A percentile compares a stretch with the other conserved stretches of the same genome.
Conservation (phyloP, 2,888 invertebrate species). For the Eumacrocentrus americanus region DNA sequence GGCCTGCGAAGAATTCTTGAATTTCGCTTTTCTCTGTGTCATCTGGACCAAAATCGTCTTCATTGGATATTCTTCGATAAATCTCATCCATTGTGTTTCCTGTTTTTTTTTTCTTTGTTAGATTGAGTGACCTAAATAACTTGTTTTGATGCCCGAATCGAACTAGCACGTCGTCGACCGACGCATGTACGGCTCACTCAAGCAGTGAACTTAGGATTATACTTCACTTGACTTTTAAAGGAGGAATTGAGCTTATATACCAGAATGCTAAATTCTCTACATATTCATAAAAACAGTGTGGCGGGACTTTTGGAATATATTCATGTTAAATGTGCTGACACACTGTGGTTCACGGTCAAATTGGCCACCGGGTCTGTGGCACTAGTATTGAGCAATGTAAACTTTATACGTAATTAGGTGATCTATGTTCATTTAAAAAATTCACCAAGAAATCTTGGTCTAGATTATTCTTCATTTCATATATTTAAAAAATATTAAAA, state of each 20-base stretch:
- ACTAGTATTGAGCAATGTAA: no score
- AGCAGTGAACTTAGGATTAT: not conserved
- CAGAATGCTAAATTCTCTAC: not conserved
- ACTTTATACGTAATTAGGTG: no score
- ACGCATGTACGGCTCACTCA: not conserved
- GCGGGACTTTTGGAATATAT: not conserved
- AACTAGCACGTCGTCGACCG: no score
- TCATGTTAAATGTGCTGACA: constrained; percentile 2
- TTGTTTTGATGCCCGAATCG: no score
- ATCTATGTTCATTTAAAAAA: no score
- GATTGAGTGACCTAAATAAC: not conserved
- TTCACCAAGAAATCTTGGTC: no score
- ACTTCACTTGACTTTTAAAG: not conserved
- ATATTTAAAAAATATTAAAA: no score
- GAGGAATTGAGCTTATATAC: not conserved
- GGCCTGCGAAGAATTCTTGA: constrained; percentile 41
- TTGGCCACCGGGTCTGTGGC: not conserved
- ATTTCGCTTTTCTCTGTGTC: constrained; percentile 38
- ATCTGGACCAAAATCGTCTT: constrained; percentile 28
- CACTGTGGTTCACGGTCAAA: constrained; percentile 11
- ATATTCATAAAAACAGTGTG: constrained; percentile 8
- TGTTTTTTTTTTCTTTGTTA: not conserved
- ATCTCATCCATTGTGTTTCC: constrained; percentile 37
- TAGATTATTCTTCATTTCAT: no score
- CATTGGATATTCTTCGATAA: constrained; percentile 40